These are phyloP conservation scores for Peromyscus aztecus DNA, from an alignment of 2,797 vertebrate species.

Conservation along the genomic window DNA sequence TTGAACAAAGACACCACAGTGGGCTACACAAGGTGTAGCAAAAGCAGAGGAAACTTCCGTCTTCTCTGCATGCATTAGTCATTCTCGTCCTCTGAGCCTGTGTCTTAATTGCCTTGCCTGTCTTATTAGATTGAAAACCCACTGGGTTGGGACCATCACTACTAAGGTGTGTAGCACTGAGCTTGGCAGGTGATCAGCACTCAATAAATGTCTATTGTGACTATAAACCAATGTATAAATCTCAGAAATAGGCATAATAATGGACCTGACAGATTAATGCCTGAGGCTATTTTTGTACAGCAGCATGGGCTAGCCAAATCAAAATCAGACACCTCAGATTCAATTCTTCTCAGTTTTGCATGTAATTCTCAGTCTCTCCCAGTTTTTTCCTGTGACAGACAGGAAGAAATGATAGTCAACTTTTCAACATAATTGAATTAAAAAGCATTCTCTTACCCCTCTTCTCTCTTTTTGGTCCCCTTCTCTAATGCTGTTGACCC, in stretches of 20 bases:
- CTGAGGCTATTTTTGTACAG: slow-evolving; percentile 85
- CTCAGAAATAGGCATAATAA: slow-evolving; percentile 84
- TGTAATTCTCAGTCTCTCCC: slow-evolving; percentile 78
- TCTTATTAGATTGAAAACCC: slow-evolving; percentile 85
- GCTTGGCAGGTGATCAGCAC: slow-evolving; percentile 84
- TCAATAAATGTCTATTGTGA: slow-evolving; percentile 84
- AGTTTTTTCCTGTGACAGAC: slow-evolving; percentile 77
- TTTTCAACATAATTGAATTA: slow-evolving; percentile 71
- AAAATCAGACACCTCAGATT: slow-evolving; percentile 83
- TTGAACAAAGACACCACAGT: slow-evolving; percentile 79
- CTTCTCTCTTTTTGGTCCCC: not conserved
- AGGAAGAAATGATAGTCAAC: slow-evolving; percentile 75
- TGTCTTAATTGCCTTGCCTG: slow-evolving; percentile 85
- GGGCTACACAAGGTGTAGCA: slow-evolving; percentile 73
- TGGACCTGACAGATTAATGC: slow-evolving; percentile 85
- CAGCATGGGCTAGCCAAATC: slow-evolving; percentile 85
- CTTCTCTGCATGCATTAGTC: slow-evolving; percentile 78
- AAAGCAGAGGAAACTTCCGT: slow-evolving; percentile 61
- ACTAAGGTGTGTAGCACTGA: slow-evolving; percentile 72
- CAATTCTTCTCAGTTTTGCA: slow-evolving; percentile 83
- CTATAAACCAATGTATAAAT: slow-evolving; percentile 81
- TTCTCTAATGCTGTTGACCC: slow-evolving; percentile 77
- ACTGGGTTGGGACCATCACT: slow-evolving; percentile 76
- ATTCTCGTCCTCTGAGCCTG: slow-evolving; percentile 74
- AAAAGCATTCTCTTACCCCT: not conserved